These are phyloP conservation scores for Syndactyla subalaris DNA, from an alignment of 2,797 vertebrate species.

Conservation along the genomic window DNA sequence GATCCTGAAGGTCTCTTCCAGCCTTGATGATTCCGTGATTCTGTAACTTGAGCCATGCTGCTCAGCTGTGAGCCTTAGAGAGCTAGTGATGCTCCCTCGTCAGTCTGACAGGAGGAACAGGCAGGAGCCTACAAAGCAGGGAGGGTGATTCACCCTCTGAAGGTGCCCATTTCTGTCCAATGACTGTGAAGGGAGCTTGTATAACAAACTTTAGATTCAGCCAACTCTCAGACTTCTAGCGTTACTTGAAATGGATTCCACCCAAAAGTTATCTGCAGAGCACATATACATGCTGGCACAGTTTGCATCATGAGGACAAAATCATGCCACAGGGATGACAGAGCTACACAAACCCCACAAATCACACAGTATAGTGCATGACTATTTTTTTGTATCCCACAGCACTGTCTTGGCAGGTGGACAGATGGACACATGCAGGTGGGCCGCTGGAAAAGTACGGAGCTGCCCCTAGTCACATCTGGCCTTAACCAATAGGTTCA, in stretches of 20 bases:
- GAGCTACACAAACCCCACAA: neutral
- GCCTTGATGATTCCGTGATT: neutral
- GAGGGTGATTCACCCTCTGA: neutral
- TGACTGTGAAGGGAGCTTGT: neutral
- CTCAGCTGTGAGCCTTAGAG: neutral
- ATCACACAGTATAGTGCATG: neutral
- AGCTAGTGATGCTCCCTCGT: neutral
- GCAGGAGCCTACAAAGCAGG: neutral
- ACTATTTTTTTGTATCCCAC: neutral
- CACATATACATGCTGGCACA: neutral
- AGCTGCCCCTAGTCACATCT: neutral
- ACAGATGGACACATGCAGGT: neutral
- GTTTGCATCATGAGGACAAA: neutral
- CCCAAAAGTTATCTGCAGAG: neutral
- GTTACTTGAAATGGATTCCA: neutral
- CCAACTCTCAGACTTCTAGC: neutral
- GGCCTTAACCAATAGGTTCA: neutral
- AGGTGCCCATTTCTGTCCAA: neutral
- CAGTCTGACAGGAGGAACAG: neutral
- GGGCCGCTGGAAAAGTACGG: neutral
- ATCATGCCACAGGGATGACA: neutral
- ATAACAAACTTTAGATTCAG: neutral
- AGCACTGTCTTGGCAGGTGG: neutral
- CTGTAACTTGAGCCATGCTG: fast-evolving
- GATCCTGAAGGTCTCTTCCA: neutral